Evolutionary conservation across 2,888 invertebrate genomes (phyloP).

Genomic region (Fabriciana adippe): DNA sequence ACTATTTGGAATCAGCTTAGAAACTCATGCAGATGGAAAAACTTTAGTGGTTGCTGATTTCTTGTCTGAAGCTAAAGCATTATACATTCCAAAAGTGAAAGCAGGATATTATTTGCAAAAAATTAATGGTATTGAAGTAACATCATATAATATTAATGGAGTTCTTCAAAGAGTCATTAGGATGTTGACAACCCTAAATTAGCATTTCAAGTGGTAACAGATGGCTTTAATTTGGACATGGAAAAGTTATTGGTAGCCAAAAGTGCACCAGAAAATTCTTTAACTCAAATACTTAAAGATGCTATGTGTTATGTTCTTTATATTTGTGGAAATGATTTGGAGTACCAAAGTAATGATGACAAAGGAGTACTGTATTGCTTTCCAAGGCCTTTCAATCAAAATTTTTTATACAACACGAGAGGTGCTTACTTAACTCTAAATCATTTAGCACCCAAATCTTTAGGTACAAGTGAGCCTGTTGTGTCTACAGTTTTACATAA

Average conservation of each 20-base stretch:
- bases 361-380: constrained; percentile 89
- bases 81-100: constrained; percentile 86
- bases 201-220: constrained; percentile 83
- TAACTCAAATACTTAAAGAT: constrained; percentile 79
- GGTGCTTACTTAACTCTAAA: constrained; percentile 93
- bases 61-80: constrained; percentile 81
- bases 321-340: constrained; percentile 84
- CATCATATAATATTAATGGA: constrained; percentile 86
- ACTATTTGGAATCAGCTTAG: constrained; percentile 89
- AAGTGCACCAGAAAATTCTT: constrained; percentile 73
- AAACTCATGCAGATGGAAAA: constrained; percentile 87
- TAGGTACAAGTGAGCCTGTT: constrained; percentile 83
- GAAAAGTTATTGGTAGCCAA: constrained; percentile 62
- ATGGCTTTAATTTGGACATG: constrained; percentile 53
- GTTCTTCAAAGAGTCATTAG: constrained; percentile 81
- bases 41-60: constrained; percentile 89
- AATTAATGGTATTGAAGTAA: constrained; percentile 89
- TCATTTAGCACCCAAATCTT: constrained; percentile 88
- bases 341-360: constrained; percentile 85
- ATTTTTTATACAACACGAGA: constrained; percentile 86
- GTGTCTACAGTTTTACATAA: constrained; percentile 85
- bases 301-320: constrained; percentile 84
- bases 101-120: constrained; percentile 91
- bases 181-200: constrained; percentile 83
- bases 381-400: constrained; percentile 85